Conservation (phyloP, 2,113 vertebrate genomes). For the Chaenogobius annularis region DNA sequence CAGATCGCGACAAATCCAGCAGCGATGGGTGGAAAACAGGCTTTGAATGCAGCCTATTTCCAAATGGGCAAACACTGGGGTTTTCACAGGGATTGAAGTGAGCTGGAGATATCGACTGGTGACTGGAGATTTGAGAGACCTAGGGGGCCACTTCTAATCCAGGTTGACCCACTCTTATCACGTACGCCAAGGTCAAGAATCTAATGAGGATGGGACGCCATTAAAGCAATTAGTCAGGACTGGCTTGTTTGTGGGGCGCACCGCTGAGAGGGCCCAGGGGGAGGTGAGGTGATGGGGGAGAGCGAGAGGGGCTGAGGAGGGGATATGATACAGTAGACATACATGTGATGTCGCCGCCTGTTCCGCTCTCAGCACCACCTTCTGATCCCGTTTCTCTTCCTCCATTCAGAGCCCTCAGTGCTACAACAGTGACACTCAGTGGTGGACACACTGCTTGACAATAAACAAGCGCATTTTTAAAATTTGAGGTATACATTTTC, state of each 20-base stretch:
- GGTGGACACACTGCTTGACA: constrained; percentile 39
- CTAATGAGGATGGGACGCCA: constrained; percentile 74
- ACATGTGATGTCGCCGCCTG: constrained; percentile 50
- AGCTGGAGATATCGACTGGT: constrained; percentile 59
- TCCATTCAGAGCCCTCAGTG: constrained; percentile 22
- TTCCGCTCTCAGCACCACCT: constrained; percentile 7
- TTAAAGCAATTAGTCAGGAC: constrained; percentile 75
- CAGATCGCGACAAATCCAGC: neutral
- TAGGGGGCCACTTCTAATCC: constrained; percentile 66
- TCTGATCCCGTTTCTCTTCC: constrained; percentile 1
- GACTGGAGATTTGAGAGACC: constrained; percentile 54
- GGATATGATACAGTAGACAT: constrained; percentile 41
- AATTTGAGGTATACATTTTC: neutral
- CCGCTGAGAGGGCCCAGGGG: constrained; percentile 44
- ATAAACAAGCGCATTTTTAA: neutral
- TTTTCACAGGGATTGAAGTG: constrained; percentile 39
- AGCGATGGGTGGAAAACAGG: neutral
- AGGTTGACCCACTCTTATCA: constrained; percentile 69
- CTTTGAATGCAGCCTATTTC: constrained; percentile 23
- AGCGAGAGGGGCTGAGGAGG: constrained; percentile 15
- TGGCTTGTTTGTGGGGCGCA: constrained; percentile 72
- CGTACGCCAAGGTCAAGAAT: constrained; percentile 75
- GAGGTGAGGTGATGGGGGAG: constrained; percentile 15
- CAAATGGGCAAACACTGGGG: constrained; percentile 26
- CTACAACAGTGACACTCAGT: constrained; percentile 73